phyloP scores from a whole-genome alignment of 2,113 vertebrate species.

The Cochlearius cochlearius region DNA sequence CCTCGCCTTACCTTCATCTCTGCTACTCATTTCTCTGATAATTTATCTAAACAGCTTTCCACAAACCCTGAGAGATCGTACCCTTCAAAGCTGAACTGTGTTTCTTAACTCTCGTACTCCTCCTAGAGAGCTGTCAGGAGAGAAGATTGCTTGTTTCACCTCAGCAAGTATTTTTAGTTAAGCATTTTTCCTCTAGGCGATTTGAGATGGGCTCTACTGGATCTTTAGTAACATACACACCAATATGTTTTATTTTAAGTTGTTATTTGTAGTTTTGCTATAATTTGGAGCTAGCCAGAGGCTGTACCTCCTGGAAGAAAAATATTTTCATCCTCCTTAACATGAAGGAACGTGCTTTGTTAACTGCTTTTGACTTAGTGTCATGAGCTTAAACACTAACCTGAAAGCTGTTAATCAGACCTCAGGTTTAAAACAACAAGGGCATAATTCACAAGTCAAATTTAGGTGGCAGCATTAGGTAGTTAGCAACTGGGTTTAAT shows the following conservation, averaged over 20 bases:
- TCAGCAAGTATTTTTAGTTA: slow-evolving; percentile 16
- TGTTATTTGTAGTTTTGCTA: slow-evolving; percentile 22
- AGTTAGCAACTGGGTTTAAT: not conserved
- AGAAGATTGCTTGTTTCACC: not conserved
- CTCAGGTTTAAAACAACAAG: not conserved
- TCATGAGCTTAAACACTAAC: not conserved
- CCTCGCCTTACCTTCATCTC: not conserved
- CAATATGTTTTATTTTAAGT: not conserved
- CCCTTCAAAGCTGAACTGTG: not conserved
- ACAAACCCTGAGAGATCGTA: not conserved
- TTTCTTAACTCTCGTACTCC: not conserved
- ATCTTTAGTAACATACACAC: not conserved
- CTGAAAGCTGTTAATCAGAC: not conserved
- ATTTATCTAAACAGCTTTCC: slow-evolving; percentile 9
- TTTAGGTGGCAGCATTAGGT: not conserved
- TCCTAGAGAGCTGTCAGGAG: slow-evolving; percentile 1
- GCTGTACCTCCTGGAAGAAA: not conserved
- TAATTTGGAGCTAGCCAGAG: slow-evolving; percentile 14
- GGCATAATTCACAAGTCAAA: not conserved
- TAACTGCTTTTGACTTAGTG: not conserved
- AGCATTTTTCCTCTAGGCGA: not conserved
- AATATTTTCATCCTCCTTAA: not conserved
- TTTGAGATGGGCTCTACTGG: slow-evolving; percentile 24
- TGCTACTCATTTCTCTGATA: not conserved
- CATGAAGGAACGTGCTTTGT: not conserved